A percentile compares a stretch with the other conserved stretches of the same genome.
Conservation (phyloP, 2,113 vertebrate species). For the Pardalotus punctatus region DNA sequence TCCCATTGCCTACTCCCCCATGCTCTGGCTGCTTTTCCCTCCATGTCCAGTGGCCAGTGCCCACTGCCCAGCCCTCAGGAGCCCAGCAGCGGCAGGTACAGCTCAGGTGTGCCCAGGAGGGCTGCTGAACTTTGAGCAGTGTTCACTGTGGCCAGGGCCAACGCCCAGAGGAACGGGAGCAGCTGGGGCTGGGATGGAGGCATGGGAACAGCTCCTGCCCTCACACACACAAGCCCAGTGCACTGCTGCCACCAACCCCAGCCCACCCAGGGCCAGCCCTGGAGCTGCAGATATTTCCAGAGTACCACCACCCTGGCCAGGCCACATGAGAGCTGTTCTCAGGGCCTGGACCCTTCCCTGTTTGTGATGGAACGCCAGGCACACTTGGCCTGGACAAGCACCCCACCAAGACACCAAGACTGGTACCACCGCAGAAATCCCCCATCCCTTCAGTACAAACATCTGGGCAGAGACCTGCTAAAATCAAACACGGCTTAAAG, state of each 20-base stretch:
- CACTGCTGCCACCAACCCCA: accelerated
- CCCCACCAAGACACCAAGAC: too few species aligned
- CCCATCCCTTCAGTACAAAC: not conserved
- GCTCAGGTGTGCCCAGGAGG: not conserved
- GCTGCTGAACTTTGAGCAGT: not conserved
- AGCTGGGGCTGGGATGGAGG: not conserved
- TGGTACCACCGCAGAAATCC: not conserved
- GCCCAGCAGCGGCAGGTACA: not conserved
- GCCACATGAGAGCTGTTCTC: not conserved
- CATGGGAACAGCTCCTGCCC: not conserved
- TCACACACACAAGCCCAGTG: accelerated
- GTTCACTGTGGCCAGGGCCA: not conserved
- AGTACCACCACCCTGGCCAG: accelerated
- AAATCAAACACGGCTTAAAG: accelerated
- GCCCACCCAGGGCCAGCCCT: not conserved
- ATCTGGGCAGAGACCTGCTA: not conserved
- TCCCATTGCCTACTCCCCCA: not conserved
- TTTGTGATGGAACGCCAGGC: not conserved
- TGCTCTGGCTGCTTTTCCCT: accelerated
- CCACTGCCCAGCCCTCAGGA: not conserved
- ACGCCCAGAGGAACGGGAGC: not conserved
- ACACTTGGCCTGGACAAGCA: not conserved
- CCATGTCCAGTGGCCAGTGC: not conserved
- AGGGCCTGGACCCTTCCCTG: not conserved
- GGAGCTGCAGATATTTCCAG: not conserved